phyloP scores from a whole-genome alignment of 2,888 invertebrate genomes.

The Phaedon cochleariae region DNA sequence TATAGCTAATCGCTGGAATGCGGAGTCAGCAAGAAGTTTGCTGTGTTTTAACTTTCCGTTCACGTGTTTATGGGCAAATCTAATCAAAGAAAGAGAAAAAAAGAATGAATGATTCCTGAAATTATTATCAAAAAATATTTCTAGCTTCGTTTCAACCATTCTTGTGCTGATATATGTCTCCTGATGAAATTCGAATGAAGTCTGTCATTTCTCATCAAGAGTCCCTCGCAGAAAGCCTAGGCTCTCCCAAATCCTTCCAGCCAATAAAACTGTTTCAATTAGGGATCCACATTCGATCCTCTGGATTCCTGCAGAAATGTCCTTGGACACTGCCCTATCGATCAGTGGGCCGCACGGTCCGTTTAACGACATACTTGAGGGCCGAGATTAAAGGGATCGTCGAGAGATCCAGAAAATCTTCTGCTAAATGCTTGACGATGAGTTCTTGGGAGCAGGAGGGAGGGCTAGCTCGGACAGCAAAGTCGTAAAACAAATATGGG shows the following conservation, averaged over 20 bases:
- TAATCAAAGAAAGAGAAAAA: too few species aligned
- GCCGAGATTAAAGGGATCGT: conserved; percentile 51
- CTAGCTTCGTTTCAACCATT: too few species aligned
- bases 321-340: not conserved
- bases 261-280: not conserved
- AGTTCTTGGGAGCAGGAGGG: conserved; percentile 22
- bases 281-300: not conserved
- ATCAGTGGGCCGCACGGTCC: conserved; percentile 13
- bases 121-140: too few species aligned
- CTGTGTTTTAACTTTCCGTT: too few species aligned
- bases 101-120: too few species aligned
- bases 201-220: too few species aligned
- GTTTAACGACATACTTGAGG: conserved; percentile 39
- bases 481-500: conserved; percentile 36
- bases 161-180: too few species aligned
- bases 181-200: too few species aligned
- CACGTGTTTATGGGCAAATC: too few species aligned
- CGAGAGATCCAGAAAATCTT: conserved; percentile 53
- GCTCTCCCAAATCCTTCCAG: not conserved
- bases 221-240: too few species aligned
- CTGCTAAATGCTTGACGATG: conserved; percentile 53
- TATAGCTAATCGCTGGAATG: too few species aligned
- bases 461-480: not conserved
- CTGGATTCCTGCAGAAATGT: not conserved
- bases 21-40: too few species aligned